Conservation (phyloP, 2,113 vertebrate species). For the Varanus salvator region DNA sequence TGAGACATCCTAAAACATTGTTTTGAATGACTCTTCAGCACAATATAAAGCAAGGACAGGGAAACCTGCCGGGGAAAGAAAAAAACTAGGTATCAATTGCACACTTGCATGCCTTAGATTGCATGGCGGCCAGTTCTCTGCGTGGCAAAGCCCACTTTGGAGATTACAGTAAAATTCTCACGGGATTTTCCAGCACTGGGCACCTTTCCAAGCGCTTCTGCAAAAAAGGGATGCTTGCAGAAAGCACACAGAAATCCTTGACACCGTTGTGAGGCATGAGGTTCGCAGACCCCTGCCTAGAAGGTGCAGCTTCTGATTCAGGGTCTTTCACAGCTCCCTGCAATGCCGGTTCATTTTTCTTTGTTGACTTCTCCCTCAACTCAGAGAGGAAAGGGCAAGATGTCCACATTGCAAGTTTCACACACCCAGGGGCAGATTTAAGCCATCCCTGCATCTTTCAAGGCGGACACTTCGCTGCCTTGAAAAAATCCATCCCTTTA, state of each 20-base stretch:
- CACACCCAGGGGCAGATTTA: background rate
- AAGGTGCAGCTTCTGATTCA: background rate
- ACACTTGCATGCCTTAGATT: background rate
- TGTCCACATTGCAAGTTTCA: background rate
- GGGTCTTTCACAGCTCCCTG: background rate
- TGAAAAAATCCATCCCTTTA: no score
- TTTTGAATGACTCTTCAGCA: constrained; percentile 41
- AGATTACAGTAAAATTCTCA: background rate
- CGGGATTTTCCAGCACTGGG: background rate
- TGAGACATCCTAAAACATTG: constrained; percentile 10
- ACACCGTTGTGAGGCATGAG: background rate
- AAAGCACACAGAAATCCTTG: background rate
- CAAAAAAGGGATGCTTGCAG: background rate
- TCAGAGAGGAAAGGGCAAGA: no score
- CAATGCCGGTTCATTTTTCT: constrained; percentile 1
- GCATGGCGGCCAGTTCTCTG: rapidly evolving
- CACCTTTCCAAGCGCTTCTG: background rate
- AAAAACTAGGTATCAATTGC: background rate
- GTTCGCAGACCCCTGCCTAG: background rate
- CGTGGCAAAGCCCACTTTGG: background rate
- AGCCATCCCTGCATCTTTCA: no score
- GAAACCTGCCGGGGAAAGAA: background rate
- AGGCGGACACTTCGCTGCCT: no score
- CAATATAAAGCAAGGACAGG: constrained; percentile 26
- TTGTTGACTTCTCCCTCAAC: background rate